These are phyloP conservation scores for Dryocosmus kuriphilus DNA, from an alignment of 2,888 invertebrate species.

Conservation along the genomic window DNA sequence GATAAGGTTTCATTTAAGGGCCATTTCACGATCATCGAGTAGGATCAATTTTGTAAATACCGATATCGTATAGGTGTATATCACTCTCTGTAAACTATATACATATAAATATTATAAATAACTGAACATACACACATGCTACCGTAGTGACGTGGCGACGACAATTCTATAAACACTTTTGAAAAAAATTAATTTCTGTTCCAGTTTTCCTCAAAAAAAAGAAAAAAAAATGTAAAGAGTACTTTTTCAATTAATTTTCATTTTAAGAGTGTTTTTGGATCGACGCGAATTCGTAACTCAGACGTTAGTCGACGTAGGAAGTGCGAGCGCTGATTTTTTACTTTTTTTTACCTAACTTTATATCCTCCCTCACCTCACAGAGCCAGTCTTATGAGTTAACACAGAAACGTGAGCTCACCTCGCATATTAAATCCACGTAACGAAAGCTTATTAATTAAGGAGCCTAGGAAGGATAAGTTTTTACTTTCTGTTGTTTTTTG, in stretches of 20 bases:
- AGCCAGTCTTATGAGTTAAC: constrained; percentile 51
- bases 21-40: constrained; percentile 59
- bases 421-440: constrained; percentile 49
- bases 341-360: constrained; percentile 50
- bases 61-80: constrained; percentile 61
- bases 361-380: constrained; percentile 48
- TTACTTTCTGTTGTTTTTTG: constrained; percentile 48
- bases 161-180: constrained; percentile 1
- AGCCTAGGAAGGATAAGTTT: constrained; percentile 51
- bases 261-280: constrained; percentile 8
- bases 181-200: constrained; percentile 7
- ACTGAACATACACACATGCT: constrained; percentile 56
- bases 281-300: constrained; percentile 38
- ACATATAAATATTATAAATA: constrained; percentile 51
- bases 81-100: constrained; percentile 66
- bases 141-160: constrained; percentile 27
- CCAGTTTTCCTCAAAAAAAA: background rate
- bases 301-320: constrained; percentile 27
- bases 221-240: too few species aligned
- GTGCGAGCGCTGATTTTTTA: constrained; percentile 41
- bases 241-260: background rate
- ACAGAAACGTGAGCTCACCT: constrained; percentile 41
- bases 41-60: constrained; percentile 69
- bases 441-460: constrained; percentile 47
- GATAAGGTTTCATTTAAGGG: constrained; percentile 55